These are phyloP conservation scores for Microtus montanus DNA, from an alignment of 2,113 vertebrate genomes.

Conservation along the genomic window DNA sequence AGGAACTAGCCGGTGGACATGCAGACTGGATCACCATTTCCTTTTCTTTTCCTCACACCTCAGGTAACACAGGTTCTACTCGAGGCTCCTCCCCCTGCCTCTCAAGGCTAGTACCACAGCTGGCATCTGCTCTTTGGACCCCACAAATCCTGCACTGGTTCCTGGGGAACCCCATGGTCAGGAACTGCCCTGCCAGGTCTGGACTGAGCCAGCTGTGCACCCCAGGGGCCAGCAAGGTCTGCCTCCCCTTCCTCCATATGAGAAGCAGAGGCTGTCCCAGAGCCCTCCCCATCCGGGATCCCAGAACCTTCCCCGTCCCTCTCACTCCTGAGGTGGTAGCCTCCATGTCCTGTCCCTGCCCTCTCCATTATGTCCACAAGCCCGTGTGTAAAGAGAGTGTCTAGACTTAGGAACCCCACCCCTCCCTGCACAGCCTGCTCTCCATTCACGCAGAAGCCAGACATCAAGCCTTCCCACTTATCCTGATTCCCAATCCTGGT, in stretches of 20 bases:
- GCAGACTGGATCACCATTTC: fast-evolving
- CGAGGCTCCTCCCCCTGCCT: neutral
- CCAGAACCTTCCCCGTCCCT: neutral
- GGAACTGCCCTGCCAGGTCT: neutral
- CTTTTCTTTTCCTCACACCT: no score
- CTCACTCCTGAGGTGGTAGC: neutral
- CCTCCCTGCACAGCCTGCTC: conserved; percentile 65
- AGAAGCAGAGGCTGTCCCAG: neutral
- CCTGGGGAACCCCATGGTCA: no score
- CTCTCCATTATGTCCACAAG: neutral
- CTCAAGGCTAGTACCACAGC: no score
- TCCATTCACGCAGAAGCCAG: conserved; percentile 64
- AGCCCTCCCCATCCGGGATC: neutral
- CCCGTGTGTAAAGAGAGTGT: conserved; percentile 58
- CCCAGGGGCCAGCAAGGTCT: neutral
- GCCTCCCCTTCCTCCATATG: neutral
- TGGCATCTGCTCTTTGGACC: neutral
- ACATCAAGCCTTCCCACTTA: conserved; percentile 40
- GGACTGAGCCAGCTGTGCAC: neutral
- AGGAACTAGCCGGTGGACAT: neutral
- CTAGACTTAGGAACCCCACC: conserved; percentile 28
- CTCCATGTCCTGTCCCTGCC: neutral
- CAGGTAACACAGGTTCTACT: no score
- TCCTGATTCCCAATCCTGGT: conserved; percentile 7
- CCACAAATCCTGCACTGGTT: neutral